Evolutionary conservation across 92 coral and sea anemone species (phyloP).

Genomic region (Zoanthus sansibaricus): DNA sequence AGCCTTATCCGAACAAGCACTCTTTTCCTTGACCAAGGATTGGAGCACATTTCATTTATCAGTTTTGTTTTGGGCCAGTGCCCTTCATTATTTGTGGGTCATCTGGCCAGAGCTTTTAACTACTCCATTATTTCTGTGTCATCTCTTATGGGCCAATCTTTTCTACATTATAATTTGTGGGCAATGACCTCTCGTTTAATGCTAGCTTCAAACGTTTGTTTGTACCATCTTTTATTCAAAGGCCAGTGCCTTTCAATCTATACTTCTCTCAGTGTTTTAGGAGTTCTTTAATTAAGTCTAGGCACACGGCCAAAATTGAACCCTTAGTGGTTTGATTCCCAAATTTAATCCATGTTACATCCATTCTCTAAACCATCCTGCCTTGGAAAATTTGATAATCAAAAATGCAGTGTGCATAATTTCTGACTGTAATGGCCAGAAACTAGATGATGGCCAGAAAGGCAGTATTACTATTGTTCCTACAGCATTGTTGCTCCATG

Average conservation of each 20-base stretch:
- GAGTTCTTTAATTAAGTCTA: too few relatives aligned
- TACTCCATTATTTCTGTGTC: neutral
- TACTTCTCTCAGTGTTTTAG: too few relatives aligned
- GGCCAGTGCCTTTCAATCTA: too few relatives aligned
- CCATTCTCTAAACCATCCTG: slow-evolving; percentile 41
- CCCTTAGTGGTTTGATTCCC: slow-evolving; percentile 37
- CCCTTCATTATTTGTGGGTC: neutral
- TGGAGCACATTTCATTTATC: neutral
- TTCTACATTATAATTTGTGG: too few relatives aligned
- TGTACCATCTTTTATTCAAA: too few relatives aligned
- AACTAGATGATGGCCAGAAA: neutral
- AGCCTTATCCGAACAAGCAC: neutral
- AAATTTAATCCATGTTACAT: slow-evolving; percentile 38
- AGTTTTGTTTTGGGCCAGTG: neutral
- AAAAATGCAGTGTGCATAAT: neutral
- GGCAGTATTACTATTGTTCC: neutral
- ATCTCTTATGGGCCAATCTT: neutral
- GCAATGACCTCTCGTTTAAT: too few relatives aligned
- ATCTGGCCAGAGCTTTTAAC: too few relatives aligned
- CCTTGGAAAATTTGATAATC: slow-evolving; percentile 28
- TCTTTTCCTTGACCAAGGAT: neutral
- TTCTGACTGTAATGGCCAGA: neutral
- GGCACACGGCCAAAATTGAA: neutral
- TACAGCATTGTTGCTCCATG: neutral
- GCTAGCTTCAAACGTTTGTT: too few relatives aligned